Conservation (phyloP, 2,888 invertebrate genomes). For the Thera britannica region DNA sequence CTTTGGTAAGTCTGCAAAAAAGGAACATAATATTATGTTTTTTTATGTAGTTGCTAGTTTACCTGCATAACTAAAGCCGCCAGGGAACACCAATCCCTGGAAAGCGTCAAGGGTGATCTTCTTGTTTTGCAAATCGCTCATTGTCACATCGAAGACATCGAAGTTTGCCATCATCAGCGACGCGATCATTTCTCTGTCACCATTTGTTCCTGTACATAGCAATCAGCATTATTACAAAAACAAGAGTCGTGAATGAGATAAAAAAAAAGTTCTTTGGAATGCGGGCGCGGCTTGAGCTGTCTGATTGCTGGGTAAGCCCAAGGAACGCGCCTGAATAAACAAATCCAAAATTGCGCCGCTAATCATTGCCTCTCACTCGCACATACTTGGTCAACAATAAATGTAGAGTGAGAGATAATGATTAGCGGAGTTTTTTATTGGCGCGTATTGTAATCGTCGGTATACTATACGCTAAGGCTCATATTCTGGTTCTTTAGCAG, state of each 20-base stretch:
- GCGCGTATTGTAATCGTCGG: no score
- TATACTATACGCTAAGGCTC: no score
- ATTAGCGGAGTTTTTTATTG: no score
- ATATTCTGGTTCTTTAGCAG: no score
- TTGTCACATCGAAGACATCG: constrained; percentile 96
- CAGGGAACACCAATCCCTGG: constrained; percentile 96
- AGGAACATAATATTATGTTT: not conserved
- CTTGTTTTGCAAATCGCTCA: constrained; percentile 93
- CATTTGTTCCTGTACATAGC: constrained; percentile 88
- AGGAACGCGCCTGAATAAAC: no score
- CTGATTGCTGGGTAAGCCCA: no score
- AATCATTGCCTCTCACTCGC: no score
- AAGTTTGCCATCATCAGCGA: constrained; percentile 94
- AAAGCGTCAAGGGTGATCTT: constrained; percentile 91
- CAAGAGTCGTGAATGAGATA: not conserved
- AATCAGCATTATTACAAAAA: not conserved
- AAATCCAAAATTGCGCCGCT: no score
- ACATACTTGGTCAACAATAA: no score
- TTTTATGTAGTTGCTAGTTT: not conserved
- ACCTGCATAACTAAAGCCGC: constrained; percentile 99
- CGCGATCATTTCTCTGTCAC: constrained; percentile 99
- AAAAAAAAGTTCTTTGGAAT: no score
- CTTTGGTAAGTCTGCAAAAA: not conserved
- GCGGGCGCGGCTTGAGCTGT: no score
- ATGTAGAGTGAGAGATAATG: no score